These are phyloP conservation scores for Montipora capitata DNA, from an alignment of 92 coral and sea anemone species.

Conservation along the genomic window DNA sequence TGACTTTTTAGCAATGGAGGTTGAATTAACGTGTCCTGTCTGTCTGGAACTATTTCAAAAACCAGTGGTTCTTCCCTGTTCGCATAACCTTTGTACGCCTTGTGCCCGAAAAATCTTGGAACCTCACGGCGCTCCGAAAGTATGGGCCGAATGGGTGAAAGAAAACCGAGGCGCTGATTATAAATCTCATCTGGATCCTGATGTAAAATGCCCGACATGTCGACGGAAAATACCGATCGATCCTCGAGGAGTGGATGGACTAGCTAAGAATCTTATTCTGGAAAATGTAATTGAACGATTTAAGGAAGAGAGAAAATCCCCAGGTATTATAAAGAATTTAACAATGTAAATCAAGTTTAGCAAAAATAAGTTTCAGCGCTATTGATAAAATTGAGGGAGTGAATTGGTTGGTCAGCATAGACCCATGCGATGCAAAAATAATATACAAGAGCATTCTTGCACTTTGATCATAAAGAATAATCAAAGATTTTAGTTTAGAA, in stretches of 20 bases:
- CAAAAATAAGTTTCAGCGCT: background rate
- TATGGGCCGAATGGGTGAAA: conserved; percentile 91
- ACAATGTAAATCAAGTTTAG: background rate
- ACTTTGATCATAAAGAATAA: no score
- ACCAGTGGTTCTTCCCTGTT: conserved; percentile 91
- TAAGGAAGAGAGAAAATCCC: conserved; percentile 82
- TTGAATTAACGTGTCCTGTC: conserved; percentile 89
- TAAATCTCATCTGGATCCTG: conserved; percentile 91
- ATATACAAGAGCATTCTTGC: no score
- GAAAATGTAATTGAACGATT: conserved; percentile 91
- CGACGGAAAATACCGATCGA: conserved; percentile 87
- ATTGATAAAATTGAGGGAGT: background rate
- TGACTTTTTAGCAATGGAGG: conserved; percentile 59
- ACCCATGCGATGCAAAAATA: no score
- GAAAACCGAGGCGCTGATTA: conserved; percentile 67
- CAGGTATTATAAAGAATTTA: conserved; percentile 57
- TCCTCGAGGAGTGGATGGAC: conserved; percentile 87
- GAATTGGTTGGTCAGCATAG: background rate
- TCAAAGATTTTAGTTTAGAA: no score
- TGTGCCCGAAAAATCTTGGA: conserved; percentile 89
- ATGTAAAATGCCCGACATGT: conserved; percentile 92
- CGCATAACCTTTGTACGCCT: conserved; percentile 88
- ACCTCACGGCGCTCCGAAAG: conserved; percentile 88
- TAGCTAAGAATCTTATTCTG: conserved; percentile 83
- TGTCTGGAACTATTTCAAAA: conserved; percentile 86